Conservation (phyloP, 2,797 vertebrate genomes). For the Numenius phaeopus region DNA sequence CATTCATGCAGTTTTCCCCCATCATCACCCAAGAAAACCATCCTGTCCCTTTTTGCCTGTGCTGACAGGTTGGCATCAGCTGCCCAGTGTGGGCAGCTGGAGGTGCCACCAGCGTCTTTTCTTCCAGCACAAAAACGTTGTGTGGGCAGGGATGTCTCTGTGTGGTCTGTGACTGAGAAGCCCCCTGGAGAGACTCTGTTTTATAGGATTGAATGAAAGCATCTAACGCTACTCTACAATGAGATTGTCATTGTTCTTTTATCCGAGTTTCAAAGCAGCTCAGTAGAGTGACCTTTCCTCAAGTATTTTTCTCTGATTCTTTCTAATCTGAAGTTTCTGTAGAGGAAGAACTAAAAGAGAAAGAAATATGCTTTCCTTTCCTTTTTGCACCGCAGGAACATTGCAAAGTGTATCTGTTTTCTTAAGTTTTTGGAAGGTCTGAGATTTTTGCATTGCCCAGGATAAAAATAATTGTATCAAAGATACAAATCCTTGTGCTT, state of each 20-base stretch:
- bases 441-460: neutral
- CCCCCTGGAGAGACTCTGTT: neutral
- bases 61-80: neutral
- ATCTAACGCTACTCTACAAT: neutral
- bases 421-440: neutral
- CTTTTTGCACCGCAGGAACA: neutral
- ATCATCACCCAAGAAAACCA: neutral
- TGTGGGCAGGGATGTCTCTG: neutral
- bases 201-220: neutral
- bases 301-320: neutral
- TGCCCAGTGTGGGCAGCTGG: accelerated
- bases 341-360: neutral
- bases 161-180: neutral
- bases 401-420: neutral
- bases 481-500: neutral
- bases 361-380: neutral
- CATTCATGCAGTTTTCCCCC: accelerated
- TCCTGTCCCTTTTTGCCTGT: accelerated
- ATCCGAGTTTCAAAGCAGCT: slow-evolving; percentile 14
- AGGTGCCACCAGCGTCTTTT: neutral
- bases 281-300: slow-evolving; percentile 30
- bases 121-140: neutral
- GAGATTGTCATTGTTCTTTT: neutral
- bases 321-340: slow-evolving; percentile 5
- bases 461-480: slow-evolving; percentile 22